Evolutionary conservation across 2,888 invertebrate genomes (phyloP).

Genomic region (Bruchidius siliquastri): DNA sequence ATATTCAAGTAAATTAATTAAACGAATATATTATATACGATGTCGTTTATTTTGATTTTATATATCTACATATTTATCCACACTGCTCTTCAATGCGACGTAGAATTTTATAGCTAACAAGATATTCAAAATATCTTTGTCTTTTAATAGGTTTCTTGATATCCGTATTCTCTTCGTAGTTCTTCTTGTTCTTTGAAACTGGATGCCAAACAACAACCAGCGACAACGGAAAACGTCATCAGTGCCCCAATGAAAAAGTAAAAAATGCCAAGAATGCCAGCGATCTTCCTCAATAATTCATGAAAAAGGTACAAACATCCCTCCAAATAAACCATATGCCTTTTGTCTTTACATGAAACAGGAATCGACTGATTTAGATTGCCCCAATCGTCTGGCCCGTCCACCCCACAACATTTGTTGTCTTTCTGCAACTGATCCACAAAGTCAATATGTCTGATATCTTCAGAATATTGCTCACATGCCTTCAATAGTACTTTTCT

Average conservation of each 20-base stretch:
- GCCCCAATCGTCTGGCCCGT: neutral
- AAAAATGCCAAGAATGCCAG: neutral
- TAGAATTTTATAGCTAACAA: too few species aligned
- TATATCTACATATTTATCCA: too few species aligned
- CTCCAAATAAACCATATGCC: neutral
- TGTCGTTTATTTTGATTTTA: too few species aligned
- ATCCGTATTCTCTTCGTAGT: neutral
- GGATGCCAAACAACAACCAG: neutral
- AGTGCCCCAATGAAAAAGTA: neutral
- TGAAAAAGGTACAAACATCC: neutral
- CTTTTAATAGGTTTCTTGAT: neutral
- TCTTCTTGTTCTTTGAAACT: neutral
- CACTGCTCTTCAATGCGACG: too few species aligned
- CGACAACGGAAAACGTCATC: neutral
- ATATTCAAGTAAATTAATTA: too few species aligned
- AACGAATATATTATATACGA: too few species aligned
- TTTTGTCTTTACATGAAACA: neutral
- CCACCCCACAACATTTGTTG: neutral
- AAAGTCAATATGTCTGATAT: neutral
- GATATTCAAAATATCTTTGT: too few species aligned
- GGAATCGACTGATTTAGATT: neutral
- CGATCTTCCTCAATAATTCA: neutral
- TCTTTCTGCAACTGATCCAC: neutral
- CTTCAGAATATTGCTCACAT: neutral
- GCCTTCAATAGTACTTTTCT: neutral